Evolutionary conservation across 2,888 invertebrate species (phyloP).

Genomic region (Trachelus iudaicus): DNA sequence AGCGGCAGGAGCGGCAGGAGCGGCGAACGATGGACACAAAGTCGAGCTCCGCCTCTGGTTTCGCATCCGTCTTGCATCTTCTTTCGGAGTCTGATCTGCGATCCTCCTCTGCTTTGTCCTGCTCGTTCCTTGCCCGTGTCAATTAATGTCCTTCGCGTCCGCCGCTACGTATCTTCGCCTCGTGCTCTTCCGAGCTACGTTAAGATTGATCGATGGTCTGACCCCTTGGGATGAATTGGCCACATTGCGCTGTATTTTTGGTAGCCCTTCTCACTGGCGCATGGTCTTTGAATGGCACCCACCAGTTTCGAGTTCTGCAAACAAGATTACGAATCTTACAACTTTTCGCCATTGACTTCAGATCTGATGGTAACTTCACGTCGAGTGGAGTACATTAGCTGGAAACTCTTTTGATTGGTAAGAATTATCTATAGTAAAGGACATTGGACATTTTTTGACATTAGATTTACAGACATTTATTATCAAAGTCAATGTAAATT

Average conservation of each 20-base stretch:
- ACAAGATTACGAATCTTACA: no score
- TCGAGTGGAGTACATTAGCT: no score
- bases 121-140: conserved; percentile 52
- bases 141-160: conserved; percentile 61
- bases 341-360: no score
- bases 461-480: no score
- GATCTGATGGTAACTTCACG: no score
- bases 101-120: conserved; percentile 27
- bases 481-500: no score
- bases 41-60: conserved; percentile 58
- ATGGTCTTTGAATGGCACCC: not conserved
- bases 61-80: conserved; percentile 38
- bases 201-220: conserved; percentile 60
- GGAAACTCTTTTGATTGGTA: no score
- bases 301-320: no score
- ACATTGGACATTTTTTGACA: no score
- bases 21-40: conserved; percentile 54
- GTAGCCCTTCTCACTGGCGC: conserved; percentile 20
- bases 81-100: conserved; percentile 31
- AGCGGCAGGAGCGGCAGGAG: conserved; percentile 39
- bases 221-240: conserved; percentile 13
- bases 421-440: no score
- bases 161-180: conserved; percentile 28
- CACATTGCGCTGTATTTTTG: conserved; percentile 41
- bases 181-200: conserved; percentile 12